Evolutionary conservation across 2,797 vertebrate genomes (phyloP).

Genomic region (Pogoniulus pusillus): DNA sequence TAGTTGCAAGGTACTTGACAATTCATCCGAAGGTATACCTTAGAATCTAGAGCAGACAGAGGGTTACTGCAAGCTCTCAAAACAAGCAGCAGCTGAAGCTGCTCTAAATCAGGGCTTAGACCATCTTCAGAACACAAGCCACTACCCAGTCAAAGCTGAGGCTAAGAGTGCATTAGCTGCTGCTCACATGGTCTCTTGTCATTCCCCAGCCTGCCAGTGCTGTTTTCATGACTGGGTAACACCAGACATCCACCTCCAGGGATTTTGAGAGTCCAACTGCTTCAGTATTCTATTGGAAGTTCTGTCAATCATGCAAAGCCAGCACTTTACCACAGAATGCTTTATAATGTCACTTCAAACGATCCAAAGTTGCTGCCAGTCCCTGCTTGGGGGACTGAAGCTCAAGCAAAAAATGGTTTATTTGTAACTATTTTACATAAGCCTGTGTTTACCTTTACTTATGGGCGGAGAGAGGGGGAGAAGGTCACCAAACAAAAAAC

Average conservation of each 20-base stretch:
- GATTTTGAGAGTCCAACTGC: neutral
- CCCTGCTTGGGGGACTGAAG: neutral
- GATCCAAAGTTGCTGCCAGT: neutral
- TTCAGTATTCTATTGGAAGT: neutral
- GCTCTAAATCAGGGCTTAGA: neutral
- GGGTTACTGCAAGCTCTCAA: neutral
- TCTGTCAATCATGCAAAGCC: neutral
- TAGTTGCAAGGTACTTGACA: neutral
- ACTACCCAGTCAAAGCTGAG: neutral
- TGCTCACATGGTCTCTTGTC: neutral
- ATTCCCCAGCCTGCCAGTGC: neutral
- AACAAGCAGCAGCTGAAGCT: neutral
- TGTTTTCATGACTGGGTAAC: neutral
- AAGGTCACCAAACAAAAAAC: too few species aligned
- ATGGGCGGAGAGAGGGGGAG: neutral
- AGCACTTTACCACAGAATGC: neutral
- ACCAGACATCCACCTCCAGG: neutral
- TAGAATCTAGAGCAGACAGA: neutral
- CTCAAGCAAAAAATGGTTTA: neutral
- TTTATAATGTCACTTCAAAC: neutral
- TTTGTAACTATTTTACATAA: neutral
- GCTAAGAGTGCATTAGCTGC: neutral
- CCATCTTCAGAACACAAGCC: neutral
- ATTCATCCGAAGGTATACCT: neutral
- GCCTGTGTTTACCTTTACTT: neutral